Percentiles rank a stretch among this genome's conserved stretches.
Evolutionary conservation across 2,797 vertebrate species (phyloP).

Genomic region (Salmo trutta): DNA sequence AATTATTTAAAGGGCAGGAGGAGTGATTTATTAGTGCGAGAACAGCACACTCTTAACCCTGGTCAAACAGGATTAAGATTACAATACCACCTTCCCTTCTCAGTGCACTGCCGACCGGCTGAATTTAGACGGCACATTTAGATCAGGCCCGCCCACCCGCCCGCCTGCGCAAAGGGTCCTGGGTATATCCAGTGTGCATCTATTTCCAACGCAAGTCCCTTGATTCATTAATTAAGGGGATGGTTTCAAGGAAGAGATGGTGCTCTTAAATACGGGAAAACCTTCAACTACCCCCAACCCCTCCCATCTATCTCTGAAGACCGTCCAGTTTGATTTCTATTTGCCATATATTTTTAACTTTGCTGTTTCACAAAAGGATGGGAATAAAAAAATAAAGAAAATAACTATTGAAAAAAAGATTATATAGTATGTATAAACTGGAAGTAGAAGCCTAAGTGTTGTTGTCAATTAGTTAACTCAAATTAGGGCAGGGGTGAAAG

Average conservation of each 20-base stretch:
- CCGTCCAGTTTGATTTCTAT: too few relatives aligned
- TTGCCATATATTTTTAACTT: too few relatives aligned
- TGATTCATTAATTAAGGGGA: constrained; percentile 77
- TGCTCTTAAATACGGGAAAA: constrained; percentile 61
- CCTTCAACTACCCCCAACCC: not conserved
- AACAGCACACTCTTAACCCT: constrained; percentile 71
- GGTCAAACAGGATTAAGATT: constrained; percentile 82
- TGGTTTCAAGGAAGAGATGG: constrained; percentile 70
- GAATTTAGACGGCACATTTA: constrained; percentile 64
- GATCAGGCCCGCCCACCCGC: constrained; percentile 55
- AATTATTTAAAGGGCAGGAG: constrained; percentile 78
- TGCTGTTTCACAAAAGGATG: constrained; percentile 8
- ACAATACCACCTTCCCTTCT: constrained; percentile 66
- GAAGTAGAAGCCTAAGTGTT: too few relatives aligned
- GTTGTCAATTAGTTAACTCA: too few relatives aligned
- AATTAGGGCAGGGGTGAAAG: too few relatives aligned
- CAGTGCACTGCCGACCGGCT: constrained; percentile 15
- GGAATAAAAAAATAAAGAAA: too few relatives aligned
- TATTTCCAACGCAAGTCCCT: constrained; percentile 67
- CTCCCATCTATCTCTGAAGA: too few relatives aligned
- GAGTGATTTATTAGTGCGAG: constrained; percentile 75
- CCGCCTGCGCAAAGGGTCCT: constrained; percentile 60
- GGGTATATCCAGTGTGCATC: constrained; percentile 66
- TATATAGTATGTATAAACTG: too few relatives aligned
- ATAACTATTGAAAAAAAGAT: not conserved